Base-by-base conservation (phyloP, 2,888 invertebrate species). In the Monoplex corrugatus region DNA sequence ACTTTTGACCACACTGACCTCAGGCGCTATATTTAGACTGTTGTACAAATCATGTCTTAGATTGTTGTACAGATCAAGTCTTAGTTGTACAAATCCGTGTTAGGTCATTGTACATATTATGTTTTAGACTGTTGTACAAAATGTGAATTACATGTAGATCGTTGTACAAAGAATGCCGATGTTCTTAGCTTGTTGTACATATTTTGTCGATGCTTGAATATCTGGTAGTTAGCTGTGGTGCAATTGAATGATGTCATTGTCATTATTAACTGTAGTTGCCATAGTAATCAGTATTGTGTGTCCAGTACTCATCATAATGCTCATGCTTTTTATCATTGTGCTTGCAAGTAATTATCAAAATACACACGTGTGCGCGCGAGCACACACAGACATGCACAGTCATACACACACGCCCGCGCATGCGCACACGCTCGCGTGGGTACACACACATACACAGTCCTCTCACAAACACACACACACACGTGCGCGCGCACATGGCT, bases 1-100 rank as follows among this genome's bases (percentile, higher is more conserved):
- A 32, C 32, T 28, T 44, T 45, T 82, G 44, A 45, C 82, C 82
- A 32, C 45, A 82, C n/a, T 82, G 82, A 45, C 82, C 82, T 82
- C 82, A 82, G 32, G 45, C 82, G 45, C 32, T 82, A 43, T 80
- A n/a, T 40, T 19, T 28, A 43, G 80, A 28, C 43, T 35, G 40
- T 23, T 80, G 80, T 80, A 35, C 38, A 38, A 35, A 38, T 38
- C 19, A 10, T 75, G 8, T 68, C 63, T 2, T 28, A 75, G 23
- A 40, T 6, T 80, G n/a, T 28, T 80, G 43, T 43, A 43, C 43
- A 43, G 43, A 6, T 43, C n/a, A 23, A n/a, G 43, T 28, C n/a
- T 43, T n/a, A 43, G 43, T 19, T 50, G 50, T 19, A 13, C n/a
- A n/a, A n/a, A n/a, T n/a, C n/a, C n/a, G n/a, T n/a, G n/a, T n/a